Conservation (phyloP, 2,888 invertebrate genomes). For the Drosophila suboccidentalis region DNA sequence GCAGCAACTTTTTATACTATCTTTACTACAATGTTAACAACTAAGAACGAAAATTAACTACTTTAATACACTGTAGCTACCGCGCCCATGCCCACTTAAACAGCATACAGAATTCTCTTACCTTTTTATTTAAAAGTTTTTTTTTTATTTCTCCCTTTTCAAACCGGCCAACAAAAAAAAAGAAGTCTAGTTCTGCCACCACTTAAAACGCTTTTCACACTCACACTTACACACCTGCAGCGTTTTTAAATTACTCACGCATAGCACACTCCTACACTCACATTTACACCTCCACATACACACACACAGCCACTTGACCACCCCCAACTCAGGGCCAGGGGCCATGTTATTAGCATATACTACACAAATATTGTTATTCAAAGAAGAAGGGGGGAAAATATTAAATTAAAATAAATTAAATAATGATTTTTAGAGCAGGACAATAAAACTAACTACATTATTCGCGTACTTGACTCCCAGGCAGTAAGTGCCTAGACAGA, state of each 20-base stretch:
- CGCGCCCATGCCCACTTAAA: constrained; percentile 43
- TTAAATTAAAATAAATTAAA: constrained; percentile 53
- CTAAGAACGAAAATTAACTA: constrained; percentile 35
- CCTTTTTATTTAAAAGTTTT: constrained; percentile 47
- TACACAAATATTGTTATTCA: constrained; percentile 59
- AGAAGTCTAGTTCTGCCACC: constrained; percentile 42
- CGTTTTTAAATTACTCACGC: constrained; percentile 49
- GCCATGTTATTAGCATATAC: constrained; percentile 66
- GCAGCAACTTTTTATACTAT: constrained; percentile 41
- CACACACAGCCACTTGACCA: constrained; percentile 26
- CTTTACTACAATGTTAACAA: constrained; percentile 23
- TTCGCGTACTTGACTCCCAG: constrained; percentile 11
- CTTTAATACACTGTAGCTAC: constrained; percentile 27
- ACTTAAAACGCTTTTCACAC: constrained; percentile 64
- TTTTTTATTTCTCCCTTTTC: constrained; percentile 42
- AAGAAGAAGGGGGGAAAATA: background rate
- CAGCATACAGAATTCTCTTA: constrained; percentile 49
- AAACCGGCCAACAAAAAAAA: constrained; percentile 11
- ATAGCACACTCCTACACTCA: constrained; percentile 17
- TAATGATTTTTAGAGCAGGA: constrained; percentile 69
- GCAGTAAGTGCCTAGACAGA: constrained; percentile 28
- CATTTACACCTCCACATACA: constrained; percentile 4
- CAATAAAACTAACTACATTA: constrained; percentile 47
- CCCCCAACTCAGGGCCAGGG: constrained; percentile 16
- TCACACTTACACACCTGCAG: constrained; percentile 58